Conservation (phyloP, 2,888 invertebrate species). For the Molorchus minor region DNA sequence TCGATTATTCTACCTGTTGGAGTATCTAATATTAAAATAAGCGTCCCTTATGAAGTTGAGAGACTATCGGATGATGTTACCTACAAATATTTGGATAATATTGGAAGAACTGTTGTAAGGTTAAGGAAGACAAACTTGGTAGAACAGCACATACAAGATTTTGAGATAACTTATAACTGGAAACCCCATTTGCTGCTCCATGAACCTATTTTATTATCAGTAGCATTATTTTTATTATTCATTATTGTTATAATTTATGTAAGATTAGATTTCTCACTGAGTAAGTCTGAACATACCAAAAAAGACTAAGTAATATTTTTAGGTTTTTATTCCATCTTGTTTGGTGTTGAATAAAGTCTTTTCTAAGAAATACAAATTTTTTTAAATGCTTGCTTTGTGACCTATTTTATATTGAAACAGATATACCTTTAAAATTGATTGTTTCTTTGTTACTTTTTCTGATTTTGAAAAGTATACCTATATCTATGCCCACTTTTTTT, state of each 20-base stretch:
- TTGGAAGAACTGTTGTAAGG: constrained; percentile 88
- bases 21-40: constrained; percentile 80
- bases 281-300: constrained; percentile 65
- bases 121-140: constrained; percentile 87
- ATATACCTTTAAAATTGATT: too few species aligned
- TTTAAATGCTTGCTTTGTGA: not conserved
- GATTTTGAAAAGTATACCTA: too few species aligned
- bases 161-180: constrained; percentile 90
- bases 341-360: constrained; percentile 4
- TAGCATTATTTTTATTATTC: constrained; percentile 90
- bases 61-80: constrained; percentile 79
- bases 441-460: too few species aligned
- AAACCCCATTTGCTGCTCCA: constrained; percentile 86
- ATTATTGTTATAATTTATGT: constrained; percentile 92
- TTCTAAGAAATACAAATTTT: constrained; percentile 1
- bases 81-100: constrained; percentile 93
- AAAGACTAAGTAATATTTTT: constrained; percentile 51
- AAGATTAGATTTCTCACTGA: constrained; percentile 93
- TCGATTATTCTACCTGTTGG: constrained; percentile 96
- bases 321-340: constrained; percentile 14
- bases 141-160: constrained; percentile 95
- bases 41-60: constrained; percentile 82
- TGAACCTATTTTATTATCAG: constrained; percentile 90
- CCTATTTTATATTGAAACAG: too few species aligned
- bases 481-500: too few species aligned